A percentile compares a stretch with the other conserved stretches of the same genome.
phyloP scores from a whole-genome alignment of 37 sponge, comb jelly and placozoan genomes.

The Cliona cf. orientalis region DNA sequence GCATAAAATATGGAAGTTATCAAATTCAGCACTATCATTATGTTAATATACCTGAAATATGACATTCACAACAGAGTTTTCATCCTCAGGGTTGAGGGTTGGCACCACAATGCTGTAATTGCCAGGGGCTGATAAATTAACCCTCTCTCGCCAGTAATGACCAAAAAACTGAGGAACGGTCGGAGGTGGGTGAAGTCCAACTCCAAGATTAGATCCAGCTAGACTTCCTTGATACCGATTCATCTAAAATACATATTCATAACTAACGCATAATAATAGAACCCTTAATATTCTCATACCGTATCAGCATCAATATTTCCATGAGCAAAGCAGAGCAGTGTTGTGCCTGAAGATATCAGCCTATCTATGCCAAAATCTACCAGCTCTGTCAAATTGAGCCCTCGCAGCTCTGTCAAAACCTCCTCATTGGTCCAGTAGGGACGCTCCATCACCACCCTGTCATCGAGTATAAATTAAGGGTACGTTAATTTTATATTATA shows the following conservation, averaged over 20 bases:
- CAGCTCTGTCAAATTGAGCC: not conserved
- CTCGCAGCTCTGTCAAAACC: conserved; percentile 8
- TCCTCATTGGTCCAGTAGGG: conserved; percentile 57
- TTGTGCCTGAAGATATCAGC: conserved; percentile 1
- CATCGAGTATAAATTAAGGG: not conserved
- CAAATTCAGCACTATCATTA: no score
- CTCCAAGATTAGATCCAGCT: no score
- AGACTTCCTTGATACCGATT: not conserved
- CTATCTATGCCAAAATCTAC: not conserved
- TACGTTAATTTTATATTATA: not conserved
- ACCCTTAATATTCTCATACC: not conserved
- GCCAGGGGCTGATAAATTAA: conserved; percentile 12
- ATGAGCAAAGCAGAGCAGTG: conserved; percentile 56
- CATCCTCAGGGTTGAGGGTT: conserved; percentile 67
- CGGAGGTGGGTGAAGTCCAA: no score
- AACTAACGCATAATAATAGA: not conserved
- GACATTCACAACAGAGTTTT: conserved; percentile 73
- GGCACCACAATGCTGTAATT: conserved; percentile 44
- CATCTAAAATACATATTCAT: not conserved
- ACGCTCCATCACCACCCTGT: conserved; percentile 56
- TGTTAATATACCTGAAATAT: conserved; percentile 55
- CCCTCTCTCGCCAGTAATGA: no score
- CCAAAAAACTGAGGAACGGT: no score
- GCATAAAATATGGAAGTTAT: no score
- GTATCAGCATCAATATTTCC: conserved; percentile 34